Evolutionary conservation across 2,797 vertebrate genomes (phyloP).

Genomic region (Rhabdophis nuchalis): DNA sequence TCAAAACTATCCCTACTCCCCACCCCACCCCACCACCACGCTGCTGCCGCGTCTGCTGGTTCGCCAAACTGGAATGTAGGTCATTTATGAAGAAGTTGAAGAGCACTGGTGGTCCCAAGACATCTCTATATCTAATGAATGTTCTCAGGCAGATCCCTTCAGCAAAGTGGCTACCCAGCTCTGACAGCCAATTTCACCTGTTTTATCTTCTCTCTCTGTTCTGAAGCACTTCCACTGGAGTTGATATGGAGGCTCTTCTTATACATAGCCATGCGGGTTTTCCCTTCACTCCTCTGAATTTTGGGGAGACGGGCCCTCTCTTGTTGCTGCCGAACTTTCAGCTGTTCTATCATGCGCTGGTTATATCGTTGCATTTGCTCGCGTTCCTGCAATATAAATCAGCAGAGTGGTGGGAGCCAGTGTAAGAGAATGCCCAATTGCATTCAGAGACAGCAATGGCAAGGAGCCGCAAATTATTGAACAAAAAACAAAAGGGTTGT

Average conservation of each 20-base stretch:
- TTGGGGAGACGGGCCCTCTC: constrained; percentile 88
- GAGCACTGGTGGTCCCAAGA: neutral
- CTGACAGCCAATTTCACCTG: constrained; percentile 72
- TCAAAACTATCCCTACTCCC: neutral
- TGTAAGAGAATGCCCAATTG: neutral
- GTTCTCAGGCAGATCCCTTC: neutral
- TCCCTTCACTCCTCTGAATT: constrained; percentile 90
- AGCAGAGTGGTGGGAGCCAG: neutral
- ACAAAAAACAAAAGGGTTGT: neutral
- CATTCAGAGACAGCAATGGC: neutral
- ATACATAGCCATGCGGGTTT: constrained; percentile 96
- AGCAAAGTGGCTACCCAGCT: neutral
- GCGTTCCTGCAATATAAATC: constrained; percentile 75
- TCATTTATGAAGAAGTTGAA: neutral
- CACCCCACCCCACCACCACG: fast-evolving
- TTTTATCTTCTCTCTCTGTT: constrained; percentile 90
- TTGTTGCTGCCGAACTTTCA: constrained; percentile 85
- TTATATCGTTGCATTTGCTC: constrained; percentile 98
- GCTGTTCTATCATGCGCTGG: constrained; percentile 89
- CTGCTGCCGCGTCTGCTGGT: neutral
- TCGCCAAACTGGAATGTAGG: neutral
- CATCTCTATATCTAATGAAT: neutral
- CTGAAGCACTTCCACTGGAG: constrained; percentile 74
- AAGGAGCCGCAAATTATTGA: neutral
- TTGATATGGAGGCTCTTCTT: constrained; percentile 97